Percentiles rank a stretch among this genome's conserved stretches.
Conservation (phyloP, 2,888 invertebrate genomes). For the Brachynemurus nebulosus region DNA sequence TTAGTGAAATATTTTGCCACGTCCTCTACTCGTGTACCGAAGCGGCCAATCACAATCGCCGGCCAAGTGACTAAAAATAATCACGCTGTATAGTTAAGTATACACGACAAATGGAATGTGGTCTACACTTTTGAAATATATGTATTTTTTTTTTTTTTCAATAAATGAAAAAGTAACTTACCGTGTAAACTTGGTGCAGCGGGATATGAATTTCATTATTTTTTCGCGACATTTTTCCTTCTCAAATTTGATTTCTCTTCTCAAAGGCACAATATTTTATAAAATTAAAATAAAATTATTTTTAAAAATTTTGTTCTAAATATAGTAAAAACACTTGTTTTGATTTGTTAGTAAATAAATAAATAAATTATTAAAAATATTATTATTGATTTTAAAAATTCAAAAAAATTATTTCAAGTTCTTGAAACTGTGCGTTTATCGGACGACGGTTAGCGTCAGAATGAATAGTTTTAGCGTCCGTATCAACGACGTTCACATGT, state of each 20-base stretch:
- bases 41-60: too few species aligned
- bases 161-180: slow-evolving; percentile 5
- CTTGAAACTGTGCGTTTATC: background rate
- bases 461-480: slow-evolving; percentile 3
- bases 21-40: too few species aligned
- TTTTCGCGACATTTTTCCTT: slow-evolving; percentile 5
- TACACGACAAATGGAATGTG: too few species aligned
- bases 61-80: too few species aligned
- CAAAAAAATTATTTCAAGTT: too few species aligned
- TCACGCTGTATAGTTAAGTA: too few species aligned
- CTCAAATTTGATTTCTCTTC: background rate
- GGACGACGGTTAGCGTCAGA: slow-evolving; percentile 4
- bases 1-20: too few species aligned
- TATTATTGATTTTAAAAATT: too few species aligned
- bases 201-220: slow-evolving; percentile 1
- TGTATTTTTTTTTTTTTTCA: too few species aligned
- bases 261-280: background rate
- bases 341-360: background rate
- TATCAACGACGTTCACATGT: background rate
- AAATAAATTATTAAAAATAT: background rate
- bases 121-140: too few species aligned
- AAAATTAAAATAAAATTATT: background rate
- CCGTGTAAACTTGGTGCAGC: slow-evolving; percentile 5
- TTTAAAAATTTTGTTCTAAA: background rate
- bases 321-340: slow-evolving; percentile 1